These are phyloP conservation scores for Caenorhabditis sulstoni DNA, from an alignment of 2,888 invertebrate genomes.

Conservation along the genomic window DNA sequence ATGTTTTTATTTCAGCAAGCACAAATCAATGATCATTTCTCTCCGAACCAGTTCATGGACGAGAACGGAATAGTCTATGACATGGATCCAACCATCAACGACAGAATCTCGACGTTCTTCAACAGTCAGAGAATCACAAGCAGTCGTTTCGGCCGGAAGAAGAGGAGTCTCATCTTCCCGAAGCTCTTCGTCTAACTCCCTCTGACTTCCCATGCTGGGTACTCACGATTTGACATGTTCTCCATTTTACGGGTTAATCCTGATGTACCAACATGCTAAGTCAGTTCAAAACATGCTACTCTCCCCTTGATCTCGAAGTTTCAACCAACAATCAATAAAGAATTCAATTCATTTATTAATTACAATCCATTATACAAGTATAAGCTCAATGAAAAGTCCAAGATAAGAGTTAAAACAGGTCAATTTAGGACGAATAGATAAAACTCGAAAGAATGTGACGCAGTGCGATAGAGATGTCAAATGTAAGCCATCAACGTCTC, in stretches of 20 bases:
- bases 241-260: conserved; percentile 51
- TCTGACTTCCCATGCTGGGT: conserved; percentile 9
- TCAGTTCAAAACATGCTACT: conserved; percentile 22
- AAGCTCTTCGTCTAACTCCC: conserved; percentile 28
- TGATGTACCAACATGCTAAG: conserved; percentile 49
- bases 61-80: conserved; percentile 69
- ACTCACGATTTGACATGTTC: conserved; percentile 57
- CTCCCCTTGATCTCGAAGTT: conserved; percentile 12
- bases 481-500: conserved; percentile 28
- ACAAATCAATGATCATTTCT: conserved; percentile 62
- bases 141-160: conserved; percentile 57
- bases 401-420: neutral
- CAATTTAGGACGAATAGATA: neutral
- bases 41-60: conserved; percentile 68
- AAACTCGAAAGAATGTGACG: conserved; percentile 45
- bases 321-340: neutral
- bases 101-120: conserved; percentile 60
- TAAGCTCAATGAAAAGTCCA: conserved; percentile 11
- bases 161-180: conserved; percentile 55
- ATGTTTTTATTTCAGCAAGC: conserved; percentile 56
- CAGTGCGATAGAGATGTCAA: conserved; percentile 31
- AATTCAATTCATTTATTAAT: neutral
- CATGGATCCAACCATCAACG: conserved; percentile 65
- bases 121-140: conserved; percentile 53
- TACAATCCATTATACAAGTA: neutral